phyloP scores from a whole-genome alignment of 2,888 invertebrate species.

The Drosophila dives region DNA sequence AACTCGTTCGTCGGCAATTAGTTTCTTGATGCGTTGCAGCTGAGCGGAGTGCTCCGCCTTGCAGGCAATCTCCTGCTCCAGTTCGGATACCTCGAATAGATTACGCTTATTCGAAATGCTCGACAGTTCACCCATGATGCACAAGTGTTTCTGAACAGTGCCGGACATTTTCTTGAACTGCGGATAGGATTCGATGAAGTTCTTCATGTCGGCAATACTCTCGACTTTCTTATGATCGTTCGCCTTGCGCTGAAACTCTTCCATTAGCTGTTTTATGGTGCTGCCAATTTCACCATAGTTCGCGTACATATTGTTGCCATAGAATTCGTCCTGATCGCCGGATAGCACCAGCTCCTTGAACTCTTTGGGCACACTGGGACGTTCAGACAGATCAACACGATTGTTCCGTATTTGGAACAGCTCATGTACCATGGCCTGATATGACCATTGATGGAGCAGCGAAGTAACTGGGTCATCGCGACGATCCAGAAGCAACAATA shows the following conservation, averaged over 20 bases:
- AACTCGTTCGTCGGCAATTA: constrained; percentile 90
- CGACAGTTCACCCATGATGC: constrained; percentile 97
- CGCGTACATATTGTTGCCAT: constrained; percentile 95
- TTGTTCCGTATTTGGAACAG: constrained; percentile 96
- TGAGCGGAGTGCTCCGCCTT: constrained; percentile 93
- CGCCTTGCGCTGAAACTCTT: constrained; percentile 97
- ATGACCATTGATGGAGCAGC: constrained; percentile 98
- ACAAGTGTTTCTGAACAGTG: constrained; percentile 98
- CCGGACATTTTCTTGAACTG: constrained; percentile 98
- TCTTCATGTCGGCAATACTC: constrained; percentile 99
- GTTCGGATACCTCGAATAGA: constrained; percentile 95
- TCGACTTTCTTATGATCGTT: constrained; percentile 90
- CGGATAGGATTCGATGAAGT: constrained; percentile 98
- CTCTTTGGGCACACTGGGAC: constrained; percentile 94
- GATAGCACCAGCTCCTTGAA: constrained; percentile 96
- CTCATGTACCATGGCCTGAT: constrained; percentile 99
- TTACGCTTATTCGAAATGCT: constrained; percentile 90
- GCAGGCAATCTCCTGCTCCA: constrained; percentile 97
- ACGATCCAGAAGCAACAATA: constrained; percentile 95
- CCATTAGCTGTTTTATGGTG: constrained; percentile 98
- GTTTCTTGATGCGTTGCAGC: constrained; percentile 91
- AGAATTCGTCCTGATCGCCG: constrained; percentile 98
- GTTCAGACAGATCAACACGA: constrained; percentile 94
- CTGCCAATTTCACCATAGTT: constrained; percentile 99
- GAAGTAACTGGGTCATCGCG: constrained; percentile 98